These are phyloP conservation scores for Colaptes auratus DNA, from an alignment of 2,113 vertebrate species.

Conservation along the genomic window DNA sequence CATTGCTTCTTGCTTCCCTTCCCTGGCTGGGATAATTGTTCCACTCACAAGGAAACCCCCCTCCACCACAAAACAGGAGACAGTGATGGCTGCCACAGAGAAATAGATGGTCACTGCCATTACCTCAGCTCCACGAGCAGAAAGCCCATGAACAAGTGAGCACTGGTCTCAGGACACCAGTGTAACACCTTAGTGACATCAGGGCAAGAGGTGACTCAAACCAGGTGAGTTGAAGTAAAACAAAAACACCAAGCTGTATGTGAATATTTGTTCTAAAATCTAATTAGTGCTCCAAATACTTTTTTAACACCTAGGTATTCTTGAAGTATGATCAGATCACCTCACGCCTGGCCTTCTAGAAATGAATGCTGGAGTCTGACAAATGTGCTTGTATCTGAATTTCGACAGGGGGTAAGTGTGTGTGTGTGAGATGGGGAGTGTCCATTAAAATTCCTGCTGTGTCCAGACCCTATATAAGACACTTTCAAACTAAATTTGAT, in stretches of 20 bases:
- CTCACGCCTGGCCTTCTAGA: not conserved
- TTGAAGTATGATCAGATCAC: not conserved
- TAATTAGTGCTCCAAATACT: constrained; percentile 44
- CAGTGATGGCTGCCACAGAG: fast-evolving
- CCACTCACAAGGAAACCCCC: not conserved
- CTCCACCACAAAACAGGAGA: not conserved
- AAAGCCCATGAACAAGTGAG: not conserved
- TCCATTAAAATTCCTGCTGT: not conserved
- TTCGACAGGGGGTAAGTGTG: too few relatives aligned
- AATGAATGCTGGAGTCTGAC: not conserved
- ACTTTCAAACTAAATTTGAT: not conserved
- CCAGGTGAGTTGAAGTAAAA: not conserved
- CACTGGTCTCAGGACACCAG: fast-evolving
- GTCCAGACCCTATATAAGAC: not conserved
- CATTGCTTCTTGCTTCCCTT: not conserved
- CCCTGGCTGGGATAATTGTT: fast-evolving
- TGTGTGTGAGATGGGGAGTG: not conserved
- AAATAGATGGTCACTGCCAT: fast-evolving
- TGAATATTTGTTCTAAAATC: not conserved
- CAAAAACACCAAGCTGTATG: not conserved
- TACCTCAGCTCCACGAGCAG: fast-evolving
- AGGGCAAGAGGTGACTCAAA: not conserved
- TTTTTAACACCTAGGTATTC: constrained; percentile 26
- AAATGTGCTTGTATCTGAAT: not conserved
- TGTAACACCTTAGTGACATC: not conserved